Evolutionary conservation across 1,140 invertebrate species (phyloP).

Genomic region (Lepidostoma basale): DNA sequence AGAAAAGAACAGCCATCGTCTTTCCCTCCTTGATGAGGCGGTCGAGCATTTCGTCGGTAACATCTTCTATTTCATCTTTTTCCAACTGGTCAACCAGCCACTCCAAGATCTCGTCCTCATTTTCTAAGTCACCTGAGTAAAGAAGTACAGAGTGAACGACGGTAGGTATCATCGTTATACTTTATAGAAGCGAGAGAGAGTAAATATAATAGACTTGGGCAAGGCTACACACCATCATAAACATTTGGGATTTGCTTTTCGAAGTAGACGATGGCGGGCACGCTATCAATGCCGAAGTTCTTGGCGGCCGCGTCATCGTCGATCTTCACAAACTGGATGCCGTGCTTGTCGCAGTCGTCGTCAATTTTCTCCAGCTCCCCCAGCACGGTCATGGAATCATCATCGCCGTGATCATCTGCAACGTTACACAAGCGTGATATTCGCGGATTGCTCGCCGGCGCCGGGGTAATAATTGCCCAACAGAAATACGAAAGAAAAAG

Average conservation of each 20-base stretch:
- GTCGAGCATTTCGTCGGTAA: constrained; percentile 93
- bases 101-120: constrained; percentile 89
- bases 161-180: too few relatives aligned
- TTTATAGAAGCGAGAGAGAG: too few relatives aligned
- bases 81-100: constrained; percentile 86
- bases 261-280: constrained; percentile 90
- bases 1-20: constrained; percentile 89
- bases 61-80: constrained; percentile 94
- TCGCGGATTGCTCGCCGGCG: too few relatives aligned
- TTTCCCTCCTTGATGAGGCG: constrained; percentile 86
- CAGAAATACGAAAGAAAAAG: constrained; percentile 2
- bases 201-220: too few relatives aligned
- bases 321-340: constrained; percentile 94
- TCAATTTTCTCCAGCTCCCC: constrained; percentile 90
- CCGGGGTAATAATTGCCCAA: too few relatives aligned
- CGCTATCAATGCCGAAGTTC: constrained; percentile 84
- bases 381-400: constrained; percentile 82
- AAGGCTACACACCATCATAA: constrained; percentile 85
- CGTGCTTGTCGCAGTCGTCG: constrained; percentile 89
- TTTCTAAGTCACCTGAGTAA: constrained; percentile 77
- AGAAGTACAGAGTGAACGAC: too few relatives aligned
- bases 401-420: constrained; percentile 82
- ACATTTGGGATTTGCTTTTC: constrained; percentile 91
- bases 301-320: constrained; percentile 81
- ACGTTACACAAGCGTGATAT: background rate